A percentile compares a stretch with the other conserved stretches of the same genome.
phyloP scores from a whole-genome alignment of 2,797 vertebrate genomes.

The Eidolon dupreanum region DNA sequence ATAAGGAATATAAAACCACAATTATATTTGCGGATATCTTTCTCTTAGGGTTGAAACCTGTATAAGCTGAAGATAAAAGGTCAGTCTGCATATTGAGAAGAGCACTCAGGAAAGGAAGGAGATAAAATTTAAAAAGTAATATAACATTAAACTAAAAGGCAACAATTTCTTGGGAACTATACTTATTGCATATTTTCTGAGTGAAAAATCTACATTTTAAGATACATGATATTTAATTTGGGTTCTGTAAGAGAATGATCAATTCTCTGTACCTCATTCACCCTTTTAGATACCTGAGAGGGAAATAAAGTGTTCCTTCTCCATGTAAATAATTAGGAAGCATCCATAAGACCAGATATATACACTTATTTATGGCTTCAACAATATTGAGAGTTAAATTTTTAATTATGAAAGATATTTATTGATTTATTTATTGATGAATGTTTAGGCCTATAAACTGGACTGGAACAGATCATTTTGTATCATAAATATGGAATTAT shows the following conservation, averaged over 20 bases:
- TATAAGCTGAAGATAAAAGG: slow-evolving; percentile 59
- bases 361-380: neutral
- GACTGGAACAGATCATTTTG: neutral
- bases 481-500: neutral
- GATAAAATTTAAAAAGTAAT: slow-evolving; percentile 52
- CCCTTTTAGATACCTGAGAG: neutral
- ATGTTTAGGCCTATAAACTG: neutral
- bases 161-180: slow-evolving; percentile 27
- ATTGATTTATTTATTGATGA: neutral
- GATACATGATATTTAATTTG: neutral
- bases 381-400: neutral
- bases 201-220: neutral
- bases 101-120: slow-evolving; percentile 37
- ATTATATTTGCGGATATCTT: neutral
- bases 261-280: neutral
- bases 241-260: neutral
- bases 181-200: neutral
- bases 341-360: neutral
- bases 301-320: neutral
- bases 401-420: neutral
- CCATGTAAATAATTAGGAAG: neutral
- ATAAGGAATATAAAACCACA: neutral
- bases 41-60: slow-evolving; percentile 55
- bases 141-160: slow-evolving; percentile 64
- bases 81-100: slow-evolving; percentile 71